Conservation (phyloP, 2,113 vertebrate genomes). For the Gobius niger region DNA sequence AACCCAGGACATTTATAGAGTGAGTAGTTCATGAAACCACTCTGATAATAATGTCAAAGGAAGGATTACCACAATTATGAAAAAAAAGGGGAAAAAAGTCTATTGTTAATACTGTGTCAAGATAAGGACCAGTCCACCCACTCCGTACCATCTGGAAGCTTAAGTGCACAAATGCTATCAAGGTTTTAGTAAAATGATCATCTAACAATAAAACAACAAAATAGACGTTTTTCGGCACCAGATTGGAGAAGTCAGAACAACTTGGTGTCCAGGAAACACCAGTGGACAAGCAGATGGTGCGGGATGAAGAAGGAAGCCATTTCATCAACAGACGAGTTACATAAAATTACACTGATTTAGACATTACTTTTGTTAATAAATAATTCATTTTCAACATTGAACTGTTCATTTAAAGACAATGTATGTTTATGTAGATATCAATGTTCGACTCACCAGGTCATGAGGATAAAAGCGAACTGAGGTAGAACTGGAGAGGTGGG, state of each 20-base stretch:
- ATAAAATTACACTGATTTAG: background rate
- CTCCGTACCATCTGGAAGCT: constrained; percentile 20
- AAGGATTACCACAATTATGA: no score
- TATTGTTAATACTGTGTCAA: background rate
- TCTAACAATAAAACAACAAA: background rate
- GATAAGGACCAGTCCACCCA: constrained; percentile 7
- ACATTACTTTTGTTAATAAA: no score
- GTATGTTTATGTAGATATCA: no score
- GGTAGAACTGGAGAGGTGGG: constrained; percentile 99
- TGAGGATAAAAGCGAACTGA: constrained; percentile 99
- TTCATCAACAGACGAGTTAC: background rate
- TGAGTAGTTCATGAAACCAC: no score
- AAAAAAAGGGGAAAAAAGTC: background rate
- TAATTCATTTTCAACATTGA: no score
- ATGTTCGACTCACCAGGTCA: constrained; percentile 90
- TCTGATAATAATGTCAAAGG: no score
- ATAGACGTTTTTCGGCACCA: background rate
- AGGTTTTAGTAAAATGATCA: constrained; percentile 1
- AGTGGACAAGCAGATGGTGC: background rate
- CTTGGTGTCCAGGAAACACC: constrained; percentile 3
- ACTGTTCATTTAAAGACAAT: no score
- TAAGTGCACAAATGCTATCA: constrained; percentile 6
- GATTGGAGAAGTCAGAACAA: background rate
- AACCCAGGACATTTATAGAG: no score
- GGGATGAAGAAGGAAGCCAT: background rate